A percentile compares a stretch with the other conserved stretches of the same genome.
These are phyloP conservation scores for Lepidurus apus DNA, from an alignment of 1,140 invertebrate genomes.

Conservation along the genomic window DNA sequence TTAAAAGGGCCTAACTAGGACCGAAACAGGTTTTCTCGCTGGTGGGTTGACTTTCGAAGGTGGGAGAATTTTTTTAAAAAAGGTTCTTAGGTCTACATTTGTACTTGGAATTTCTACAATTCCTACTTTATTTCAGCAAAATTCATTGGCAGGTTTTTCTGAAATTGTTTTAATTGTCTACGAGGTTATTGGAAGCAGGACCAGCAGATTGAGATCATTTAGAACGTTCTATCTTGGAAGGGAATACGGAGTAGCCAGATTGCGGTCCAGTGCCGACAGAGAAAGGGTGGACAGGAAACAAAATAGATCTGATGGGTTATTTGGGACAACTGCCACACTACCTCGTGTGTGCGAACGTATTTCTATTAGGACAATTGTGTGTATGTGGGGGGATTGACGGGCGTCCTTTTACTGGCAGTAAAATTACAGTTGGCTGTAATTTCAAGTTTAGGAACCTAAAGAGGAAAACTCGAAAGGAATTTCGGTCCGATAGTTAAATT, in stretches of 20 bases:
- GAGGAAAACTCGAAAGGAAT: background rate
- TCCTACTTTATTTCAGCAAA: too few species aligned
- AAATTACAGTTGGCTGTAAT: background rate
- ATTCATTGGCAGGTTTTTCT: too few species aligned
- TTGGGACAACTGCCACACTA: background rate
- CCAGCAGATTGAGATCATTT: too few species aligned
- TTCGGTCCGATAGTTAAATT: background rate
- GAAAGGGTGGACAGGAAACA: slow-evolving; percentile 18
- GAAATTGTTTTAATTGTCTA: too few species aligned
- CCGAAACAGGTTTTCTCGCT: background rate
- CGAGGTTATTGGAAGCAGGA: too few species aligned
- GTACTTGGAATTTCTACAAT: too few species aligned
- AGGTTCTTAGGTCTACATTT: too few species aligned
- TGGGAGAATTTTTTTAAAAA: too few species aligned
- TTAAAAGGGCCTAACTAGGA: background rate
- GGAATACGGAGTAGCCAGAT: slow-evolving; percentile 1
- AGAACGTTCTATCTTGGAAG: background rate
- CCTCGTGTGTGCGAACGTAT: background rate
- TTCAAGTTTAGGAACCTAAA: background rate
- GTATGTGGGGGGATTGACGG: background rate
- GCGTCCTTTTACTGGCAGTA: background rate
- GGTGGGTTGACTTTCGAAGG: background rate
- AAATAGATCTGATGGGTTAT: slow-evolving; percentile 13
- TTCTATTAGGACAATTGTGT: background rate
- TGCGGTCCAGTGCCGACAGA: background rate